Conservation (phyloP, 1,140 invertebrate genomes). For the Meloidogyne hapla region DNA sequence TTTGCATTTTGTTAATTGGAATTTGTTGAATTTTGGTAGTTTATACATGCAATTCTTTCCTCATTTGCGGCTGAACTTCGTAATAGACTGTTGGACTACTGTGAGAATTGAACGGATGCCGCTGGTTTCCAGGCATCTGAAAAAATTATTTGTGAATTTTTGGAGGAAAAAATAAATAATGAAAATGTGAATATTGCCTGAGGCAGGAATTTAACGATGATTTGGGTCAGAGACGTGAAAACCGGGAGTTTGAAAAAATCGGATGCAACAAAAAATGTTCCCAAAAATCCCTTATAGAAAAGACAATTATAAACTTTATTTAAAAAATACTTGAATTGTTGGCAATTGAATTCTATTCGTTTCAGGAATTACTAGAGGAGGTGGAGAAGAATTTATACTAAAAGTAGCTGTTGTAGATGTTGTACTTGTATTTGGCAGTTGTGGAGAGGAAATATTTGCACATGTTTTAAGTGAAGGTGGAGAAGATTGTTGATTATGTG, state of each 20-base stretch:
- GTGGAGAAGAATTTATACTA: background rate
- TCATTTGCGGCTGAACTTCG: background rate
- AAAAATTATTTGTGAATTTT: background rate
- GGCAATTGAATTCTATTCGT: background rate
- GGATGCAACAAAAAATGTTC: too few relatives aligned
- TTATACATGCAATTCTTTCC: background rate
- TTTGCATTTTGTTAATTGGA: background rate
- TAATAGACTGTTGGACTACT: background rate
- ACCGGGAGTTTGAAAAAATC: too few relatives aligned
- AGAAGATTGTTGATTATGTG: background rate
- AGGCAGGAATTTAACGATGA: too few relatives aligned
- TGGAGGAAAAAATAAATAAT: too few relatives aligned
- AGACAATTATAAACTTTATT: too few relatives aligned
- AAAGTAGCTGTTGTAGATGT: background rate
- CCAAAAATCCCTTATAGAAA: too few relatives aligned
- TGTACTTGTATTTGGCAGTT: background rate
- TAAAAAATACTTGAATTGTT: background rate
- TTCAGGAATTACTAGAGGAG: background rate
- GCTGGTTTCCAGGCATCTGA: background rate
- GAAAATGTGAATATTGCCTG: too few relatives aligned
- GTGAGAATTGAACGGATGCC: background rate
- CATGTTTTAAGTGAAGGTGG: background rate
- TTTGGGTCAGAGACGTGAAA: too few relatives aligned
- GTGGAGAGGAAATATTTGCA: constrained; percentile 5
- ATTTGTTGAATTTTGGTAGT: too few relatives aligned